Conservation (phyloP, 2,888 invertebrate genomes). For the Isoperla grammatica region DNA sequence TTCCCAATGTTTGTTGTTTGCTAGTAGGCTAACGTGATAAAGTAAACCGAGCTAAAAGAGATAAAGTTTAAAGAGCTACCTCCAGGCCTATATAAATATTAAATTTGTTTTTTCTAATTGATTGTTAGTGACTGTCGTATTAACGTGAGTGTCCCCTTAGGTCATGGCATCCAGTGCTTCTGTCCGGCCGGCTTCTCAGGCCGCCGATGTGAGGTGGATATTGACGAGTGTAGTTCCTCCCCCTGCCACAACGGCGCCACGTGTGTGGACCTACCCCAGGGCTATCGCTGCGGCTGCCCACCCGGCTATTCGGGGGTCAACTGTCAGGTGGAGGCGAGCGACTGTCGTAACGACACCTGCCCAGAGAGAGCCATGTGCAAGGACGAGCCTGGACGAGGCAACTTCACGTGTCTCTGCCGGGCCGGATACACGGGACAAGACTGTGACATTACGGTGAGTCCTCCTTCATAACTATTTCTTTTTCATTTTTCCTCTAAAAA, state of each 20-base stretch:
- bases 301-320: slow-evolving; percentile 59
- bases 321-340: slow-evolving; percentile 68
- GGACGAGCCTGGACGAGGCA: slow-evolving; percentile 83
- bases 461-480: slow-evolving; percentile 23
- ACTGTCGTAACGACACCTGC: slow-evolving; percentile 85
- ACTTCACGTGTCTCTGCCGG: slow-evolving; percentile 87
- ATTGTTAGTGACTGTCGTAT: too few relatives aligned
- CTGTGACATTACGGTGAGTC: slow-evolving; percentile 77
- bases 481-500: slow-evolving; percentile 14
- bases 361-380: slow-evolving; percentile 96
- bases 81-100: too few relatives aligned
- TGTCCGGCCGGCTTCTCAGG: slow-evolving; percentile 95
- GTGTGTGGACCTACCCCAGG: slow-evolving; percentile 88
- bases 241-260: slow-evolving; percentile 92
- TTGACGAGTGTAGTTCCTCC: slow-evolving; percentile 89
- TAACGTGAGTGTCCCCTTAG: too few relatives aligned
- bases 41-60: too few relatives aligned
- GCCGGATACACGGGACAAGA: slow-evolving; percentile 91
- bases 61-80: too few relatives aligned
- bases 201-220: slow-evolving; percentile 87
- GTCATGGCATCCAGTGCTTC: slow-evolving; percentile 84
- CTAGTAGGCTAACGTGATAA: too few relatives aligned
- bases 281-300: slow-evolving; percentile 83
- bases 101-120: too few relatives aligned
- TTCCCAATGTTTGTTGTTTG: too few relatives aligned